These are phyloP conservation scores for Endotricha flammealis DNA, from an alignment of 2,888 invertebrate species.

Conservation along the genomic window DNA sequence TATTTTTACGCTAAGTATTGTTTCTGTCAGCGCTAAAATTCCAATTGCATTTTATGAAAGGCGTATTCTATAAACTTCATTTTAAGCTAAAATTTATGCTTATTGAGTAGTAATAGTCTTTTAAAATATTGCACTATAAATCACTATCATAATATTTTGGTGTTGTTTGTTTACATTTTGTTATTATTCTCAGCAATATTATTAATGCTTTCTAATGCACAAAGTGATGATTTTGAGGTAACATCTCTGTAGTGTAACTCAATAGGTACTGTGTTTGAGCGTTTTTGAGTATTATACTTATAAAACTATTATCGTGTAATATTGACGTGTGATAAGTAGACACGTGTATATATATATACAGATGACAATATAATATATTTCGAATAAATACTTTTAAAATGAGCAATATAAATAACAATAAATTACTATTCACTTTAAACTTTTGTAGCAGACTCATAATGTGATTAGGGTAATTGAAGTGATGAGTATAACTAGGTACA, in stretches of 20 bases:
- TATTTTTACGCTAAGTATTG: no score
- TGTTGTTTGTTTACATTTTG: no score
- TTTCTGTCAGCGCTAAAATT: no score
- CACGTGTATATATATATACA: background rate
- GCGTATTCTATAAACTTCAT: no score
- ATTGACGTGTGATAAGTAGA: background rate
- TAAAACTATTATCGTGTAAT: conserved; percentile 2
- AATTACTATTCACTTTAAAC: conserved; percentile 14
- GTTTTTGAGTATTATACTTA: conserved; percentile 8
- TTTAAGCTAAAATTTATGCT: no score
- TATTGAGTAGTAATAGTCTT: no score
- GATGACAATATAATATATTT: conserved; percentile 8
- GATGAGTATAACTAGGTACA: conserved; percentile 1
- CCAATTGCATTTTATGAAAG: no score
- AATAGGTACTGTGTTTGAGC: conserved; percentile 6
- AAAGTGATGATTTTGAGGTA: conserved; percentile 4
- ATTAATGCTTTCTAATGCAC: background rate
- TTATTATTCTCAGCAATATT: conserved; percentile 3
- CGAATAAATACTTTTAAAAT: conserved; percentile 15
- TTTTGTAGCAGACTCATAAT: background rate
- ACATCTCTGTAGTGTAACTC: background rate
- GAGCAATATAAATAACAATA: conserved; percentile 27
- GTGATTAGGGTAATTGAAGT: conserved; percentile 1
- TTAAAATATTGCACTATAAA: no score
- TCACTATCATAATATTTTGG: no score